A percentile compares a stretch with the other conserved stretches of the same genome.
These are phyloP conservation scores for Danaus chrysippus DNA, from an alignment of 2,888 invertebrate species.

Conservation along the genomic window DNA sequence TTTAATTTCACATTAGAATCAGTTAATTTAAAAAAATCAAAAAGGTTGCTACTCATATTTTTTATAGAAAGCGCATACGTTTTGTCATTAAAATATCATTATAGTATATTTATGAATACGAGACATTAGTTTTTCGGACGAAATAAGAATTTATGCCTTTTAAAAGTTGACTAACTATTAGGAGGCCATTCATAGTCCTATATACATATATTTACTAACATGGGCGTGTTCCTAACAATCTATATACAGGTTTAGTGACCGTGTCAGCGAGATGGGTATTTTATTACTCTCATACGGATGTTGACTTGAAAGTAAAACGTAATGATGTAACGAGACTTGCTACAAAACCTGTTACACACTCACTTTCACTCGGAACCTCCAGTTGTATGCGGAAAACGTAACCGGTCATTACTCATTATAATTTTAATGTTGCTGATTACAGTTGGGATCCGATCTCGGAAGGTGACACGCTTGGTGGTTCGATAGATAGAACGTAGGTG, in stretches of 20 bases:
- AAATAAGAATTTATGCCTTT: not conserved
- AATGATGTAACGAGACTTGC: conserved; percentile 27
- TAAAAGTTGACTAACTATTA: not conserved
- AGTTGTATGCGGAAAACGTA: conserved; percentile 36
- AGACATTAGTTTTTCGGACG: not conserved
- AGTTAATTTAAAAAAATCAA: no score
- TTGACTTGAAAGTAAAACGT: conserved; percentile 27
- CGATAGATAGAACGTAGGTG: not conserved
- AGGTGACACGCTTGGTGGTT: conserved; percentile 4
- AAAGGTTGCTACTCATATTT: no score
- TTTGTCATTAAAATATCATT: no score
- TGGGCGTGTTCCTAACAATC: not conserved
- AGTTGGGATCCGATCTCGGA: conserved; percentile 12
- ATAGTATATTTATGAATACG: no score
- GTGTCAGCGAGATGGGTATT: conserved; percentile 24
- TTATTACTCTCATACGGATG: conserved; percentile 22
- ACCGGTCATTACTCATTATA: conserved; percentile 24
- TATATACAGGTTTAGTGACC: conserved; percentile 20
- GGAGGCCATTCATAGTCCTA: no score
- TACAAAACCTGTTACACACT: conserved; percentile 31
- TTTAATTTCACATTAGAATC: no score
- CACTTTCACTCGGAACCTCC: conserved; percentile 50
- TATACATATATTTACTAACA: not conserved
- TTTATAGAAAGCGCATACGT: no score
- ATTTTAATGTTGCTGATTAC: conserved; percentile 16